These are phyloP conservation scores for Drosophila barbarae DNA, from an alignment of 2,888 invertebrate species.

Conservation along the genomic window DNA sequence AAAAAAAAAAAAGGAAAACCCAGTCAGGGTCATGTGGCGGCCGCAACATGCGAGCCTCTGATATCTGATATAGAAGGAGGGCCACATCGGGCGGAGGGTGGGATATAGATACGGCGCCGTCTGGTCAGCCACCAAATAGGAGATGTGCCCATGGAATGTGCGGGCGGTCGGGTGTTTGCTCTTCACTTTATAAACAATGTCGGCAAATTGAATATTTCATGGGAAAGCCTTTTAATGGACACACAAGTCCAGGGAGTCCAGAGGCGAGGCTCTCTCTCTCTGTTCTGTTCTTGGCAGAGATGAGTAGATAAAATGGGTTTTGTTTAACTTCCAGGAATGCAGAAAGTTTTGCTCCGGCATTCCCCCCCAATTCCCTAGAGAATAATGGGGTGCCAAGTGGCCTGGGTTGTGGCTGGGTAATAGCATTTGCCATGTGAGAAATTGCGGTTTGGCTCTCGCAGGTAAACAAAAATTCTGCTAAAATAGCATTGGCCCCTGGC, in stretches of 20 bases:
- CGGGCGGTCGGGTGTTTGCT: constrained; percentile 17
- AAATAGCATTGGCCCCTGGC: constrained; percentile 2
- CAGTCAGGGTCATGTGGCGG: constrained; percentile 36
- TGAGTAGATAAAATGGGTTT: constrained; percentile 24
- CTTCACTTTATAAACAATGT: constrained; percentile 43
- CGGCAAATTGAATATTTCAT: constrained; percentile 43
- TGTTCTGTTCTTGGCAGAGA: constrained; percentile 4
- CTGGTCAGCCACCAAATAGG: constrained; percentile 20
- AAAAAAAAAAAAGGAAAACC: neutral
- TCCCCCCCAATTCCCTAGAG: neutral
- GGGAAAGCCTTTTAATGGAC: constrained; percentile 41
- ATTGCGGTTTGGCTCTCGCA: neutral
- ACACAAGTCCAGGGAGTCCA: constrained; percentile 14
- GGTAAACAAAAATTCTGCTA: constrained; percentile 1
- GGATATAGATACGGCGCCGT: constrained; percentile 33
- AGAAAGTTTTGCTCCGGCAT: constrained; percentile 8
- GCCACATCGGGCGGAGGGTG: constrained; percentile 1
- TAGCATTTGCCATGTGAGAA: constrained; percentile 8
- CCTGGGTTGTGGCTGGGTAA: neutral
- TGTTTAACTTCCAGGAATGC: constrained; percentile 34
- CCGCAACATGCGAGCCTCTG: constrained; percentile 45
- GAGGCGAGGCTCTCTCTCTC: neutral
- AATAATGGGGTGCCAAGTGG: constrained; percentile 13
- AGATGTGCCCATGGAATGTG: constrained; percentile 3
- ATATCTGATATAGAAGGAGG: constrained; percentile 34